These are phyloP conservation scores for Noctua pronuba DNA, from an alignment of 2,888 invertebrate genomes.

Conservation along the genomic window DNA sequence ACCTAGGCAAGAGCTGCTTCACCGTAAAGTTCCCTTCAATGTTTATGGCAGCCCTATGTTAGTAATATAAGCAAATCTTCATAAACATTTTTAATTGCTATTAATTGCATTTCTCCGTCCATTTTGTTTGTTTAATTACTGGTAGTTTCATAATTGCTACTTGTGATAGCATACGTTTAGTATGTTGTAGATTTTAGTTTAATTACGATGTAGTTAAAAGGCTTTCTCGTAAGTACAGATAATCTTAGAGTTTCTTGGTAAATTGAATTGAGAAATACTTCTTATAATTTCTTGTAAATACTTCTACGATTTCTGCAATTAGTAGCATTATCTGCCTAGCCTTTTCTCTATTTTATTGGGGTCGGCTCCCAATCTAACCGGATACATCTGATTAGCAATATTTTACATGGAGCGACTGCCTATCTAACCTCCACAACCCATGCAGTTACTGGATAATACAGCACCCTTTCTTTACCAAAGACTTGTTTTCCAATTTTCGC, in stretches of 20 bases:
- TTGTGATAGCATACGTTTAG: constrained; percentile 29
- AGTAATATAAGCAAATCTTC: constrained; percentile 56
- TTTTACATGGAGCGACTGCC: neutral
- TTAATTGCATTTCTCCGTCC: constrained; percentile 65
- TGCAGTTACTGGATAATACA: neutral
- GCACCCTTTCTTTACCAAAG: neutral
- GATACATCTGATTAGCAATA: neutral
- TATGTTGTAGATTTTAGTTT: constrained; percentile 17
- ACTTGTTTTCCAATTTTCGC: neutral
- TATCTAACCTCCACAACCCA: neutral
- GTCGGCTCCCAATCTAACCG: neutral
- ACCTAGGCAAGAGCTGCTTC: neutral
- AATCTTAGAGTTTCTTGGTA: constrained; percentile 14
- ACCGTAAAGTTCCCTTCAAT: neutral
- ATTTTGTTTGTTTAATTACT: constrained; percentile 54
- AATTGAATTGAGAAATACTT: neutral
- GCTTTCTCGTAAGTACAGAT: neutral
- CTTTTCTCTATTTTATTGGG: neutral
- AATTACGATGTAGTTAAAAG: constrained; percentile 1
- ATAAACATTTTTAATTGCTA: constrained; percentile 57
- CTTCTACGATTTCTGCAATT: neutral
- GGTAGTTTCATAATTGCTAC: constrained; percentile 43
- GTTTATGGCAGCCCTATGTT: neutral
- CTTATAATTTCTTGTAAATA: neutral
- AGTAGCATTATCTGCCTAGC: neutral